Evolutionary conservation across 2,888 invertebrate species (phyloP).

Genomic region (Branchipolynoe longqiensis): DNA sequence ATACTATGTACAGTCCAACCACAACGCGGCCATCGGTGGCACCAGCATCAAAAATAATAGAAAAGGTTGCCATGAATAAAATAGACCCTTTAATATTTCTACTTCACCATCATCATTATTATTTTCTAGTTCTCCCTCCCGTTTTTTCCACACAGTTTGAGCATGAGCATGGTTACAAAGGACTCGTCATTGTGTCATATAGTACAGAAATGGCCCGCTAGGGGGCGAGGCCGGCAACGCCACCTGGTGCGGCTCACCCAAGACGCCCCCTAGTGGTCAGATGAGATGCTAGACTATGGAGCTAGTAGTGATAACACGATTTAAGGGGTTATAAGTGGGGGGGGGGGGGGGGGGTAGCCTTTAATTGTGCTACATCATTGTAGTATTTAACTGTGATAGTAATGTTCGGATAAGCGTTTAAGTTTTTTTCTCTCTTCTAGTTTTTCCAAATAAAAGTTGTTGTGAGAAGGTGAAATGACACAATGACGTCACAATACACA

Average conservation of each 20-base stretch:
- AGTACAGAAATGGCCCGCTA: constrained; percentile 1
- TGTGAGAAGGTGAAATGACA: constrained; percentile 42
- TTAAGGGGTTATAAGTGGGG: constrained; percentile 15
- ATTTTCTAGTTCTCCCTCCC: constrained; percentile 54
- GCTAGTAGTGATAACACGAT: constrained; percentile 33
- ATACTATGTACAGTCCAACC: constrained; percentile 48
- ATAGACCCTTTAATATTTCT: constrained; percentile 54
- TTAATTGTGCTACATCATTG: neutral
- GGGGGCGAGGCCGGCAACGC: neutral
- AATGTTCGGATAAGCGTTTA: no score
- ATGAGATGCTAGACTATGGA: constrained; percentile 44
- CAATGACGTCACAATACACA: constrained; percentile 37
- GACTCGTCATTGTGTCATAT: constrained; percentile 44
- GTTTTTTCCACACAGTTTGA: constrained; percentile 44
- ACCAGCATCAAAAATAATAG: constrained; percentile 58
- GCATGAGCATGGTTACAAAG: constrained; percentile 54
- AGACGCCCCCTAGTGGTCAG: neutral
- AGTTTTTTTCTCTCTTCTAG: neutral
- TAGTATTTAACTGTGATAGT: no score
- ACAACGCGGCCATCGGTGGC: constrained; percentile 16
- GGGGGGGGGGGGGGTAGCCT: neutral
- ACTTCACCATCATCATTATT: no score
- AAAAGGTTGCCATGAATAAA: constrained; percentile 57
- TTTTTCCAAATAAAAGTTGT: neutral
- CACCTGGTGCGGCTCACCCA: neutral